Conservation (phyloP, 2,797 vertebrate genomes). For the Dromococcyx pavoninus region DNA sequence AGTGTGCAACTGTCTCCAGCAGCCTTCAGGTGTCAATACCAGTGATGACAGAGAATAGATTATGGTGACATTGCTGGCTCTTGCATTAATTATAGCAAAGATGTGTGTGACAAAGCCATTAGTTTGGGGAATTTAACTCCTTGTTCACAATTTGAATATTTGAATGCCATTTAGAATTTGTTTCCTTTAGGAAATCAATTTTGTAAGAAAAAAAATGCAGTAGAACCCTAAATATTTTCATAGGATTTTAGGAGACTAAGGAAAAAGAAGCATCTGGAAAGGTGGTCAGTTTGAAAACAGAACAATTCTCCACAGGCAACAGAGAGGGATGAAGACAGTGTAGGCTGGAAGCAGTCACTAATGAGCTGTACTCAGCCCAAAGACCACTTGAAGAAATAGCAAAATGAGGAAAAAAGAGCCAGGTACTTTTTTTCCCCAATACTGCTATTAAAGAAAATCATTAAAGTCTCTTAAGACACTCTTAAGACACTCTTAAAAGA, state of each 20-base stretch:
- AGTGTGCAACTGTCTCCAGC: not conserved
- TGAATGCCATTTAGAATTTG: not conserved
- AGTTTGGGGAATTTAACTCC: not conserved
- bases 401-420: not conserved
- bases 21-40: too few relatives aligned
- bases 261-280: conserved; percentile 48
- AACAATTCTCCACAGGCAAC: conserved; percentile 14
- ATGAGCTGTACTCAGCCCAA: conserved; percentile 49
- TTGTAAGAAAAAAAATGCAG: conserved; percentile 40
- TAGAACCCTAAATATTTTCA: conserved; percentile 45
- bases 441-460: conserved; percentile 57
- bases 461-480: conserved; percentile 59
- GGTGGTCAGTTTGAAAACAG: conserved; percentile 47
- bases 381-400: conserved; percentile 64
- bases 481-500: conserved; percentile 60
- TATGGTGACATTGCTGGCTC: too few relatives aligned
- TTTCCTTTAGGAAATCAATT: not conserved
- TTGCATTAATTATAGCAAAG: not conserved
- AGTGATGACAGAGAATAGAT: too few relatives aligned
- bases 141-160: not conserved
- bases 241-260: conserved; percentile 44
- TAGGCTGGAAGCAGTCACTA: conserved; percentile 44
- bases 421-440: not conserved
- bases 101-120: not conserved
- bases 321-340: not conserved